A percentile compares a stretch with the other conserved stretches of the same genome.
phyloP scores from a whole-genome alignment of 2,113 vertebrate species.

The Tychaedon coryphoeus region DNA sequence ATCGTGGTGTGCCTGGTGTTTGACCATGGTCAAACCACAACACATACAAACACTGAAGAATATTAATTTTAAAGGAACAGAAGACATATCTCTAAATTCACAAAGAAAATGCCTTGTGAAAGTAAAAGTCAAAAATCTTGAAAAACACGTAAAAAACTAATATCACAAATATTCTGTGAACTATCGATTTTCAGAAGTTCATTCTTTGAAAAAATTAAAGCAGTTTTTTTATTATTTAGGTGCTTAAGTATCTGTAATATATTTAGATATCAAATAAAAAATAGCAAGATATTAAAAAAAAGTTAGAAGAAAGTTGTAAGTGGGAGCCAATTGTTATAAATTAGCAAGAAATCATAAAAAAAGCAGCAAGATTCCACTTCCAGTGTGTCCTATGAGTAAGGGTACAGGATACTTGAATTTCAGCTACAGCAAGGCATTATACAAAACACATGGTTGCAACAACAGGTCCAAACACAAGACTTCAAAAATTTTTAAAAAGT shows the following conservation, averaged over 20 bases:
- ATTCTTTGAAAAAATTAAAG: neutral
- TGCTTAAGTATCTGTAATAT: neutral
- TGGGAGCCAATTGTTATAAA: neutral
- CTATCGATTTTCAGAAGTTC: neutral
- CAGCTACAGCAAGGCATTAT: neutral
- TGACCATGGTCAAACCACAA: neutral
- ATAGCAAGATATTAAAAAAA: neutral
- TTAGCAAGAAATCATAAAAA: neutral
- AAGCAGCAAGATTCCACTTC: neutral
- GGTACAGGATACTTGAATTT: neutral
- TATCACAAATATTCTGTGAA: neutral
- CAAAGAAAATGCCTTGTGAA: neutral
- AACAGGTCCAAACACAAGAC: neutral
- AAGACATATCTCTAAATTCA: neutral
- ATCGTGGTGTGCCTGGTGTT: rapidly evolving
- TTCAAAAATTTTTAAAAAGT: neutral
- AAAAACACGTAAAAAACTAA: neutral
- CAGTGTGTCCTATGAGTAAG: neutral
- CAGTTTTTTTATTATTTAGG: neutral
- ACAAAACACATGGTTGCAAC: neutral
- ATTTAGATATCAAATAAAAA: neutral
- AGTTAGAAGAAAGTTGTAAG: neutral
- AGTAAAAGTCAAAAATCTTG: neutral
- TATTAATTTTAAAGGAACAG: neutral
- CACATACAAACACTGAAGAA: neutral